phyloP scores from a whole-genome alignment of 1,140 invertebrate genomes.

The Drosophila tani region DNA sequence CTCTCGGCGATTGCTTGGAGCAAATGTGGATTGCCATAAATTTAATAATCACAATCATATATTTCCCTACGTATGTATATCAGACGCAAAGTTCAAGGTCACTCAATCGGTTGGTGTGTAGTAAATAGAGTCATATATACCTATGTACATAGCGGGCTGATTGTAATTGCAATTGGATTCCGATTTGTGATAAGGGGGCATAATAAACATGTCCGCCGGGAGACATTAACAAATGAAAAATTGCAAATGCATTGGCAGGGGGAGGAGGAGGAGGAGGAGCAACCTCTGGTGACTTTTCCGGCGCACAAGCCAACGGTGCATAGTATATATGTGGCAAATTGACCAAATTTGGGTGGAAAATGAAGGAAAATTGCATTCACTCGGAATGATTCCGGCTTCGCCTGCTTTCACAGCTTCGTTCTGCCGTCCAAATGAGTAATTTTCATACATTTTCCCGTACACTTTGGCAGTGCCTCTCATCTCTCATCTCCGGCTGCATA shows the following conservation, averaged over 20 bases:
- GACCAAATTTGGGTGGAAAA: slow-evolving; percentile 36
- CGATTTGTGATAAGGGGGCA: slow-evolving; percentile 37
- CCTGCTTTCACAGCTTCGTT: slow-evolving; percentile 9
- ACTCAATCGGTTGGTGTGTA: slow-evolving; percentile 18
- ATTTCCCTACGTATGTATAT: slow-evolving; percentile 35
- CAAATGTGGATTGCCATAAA: slow-evolving; percentile 61
- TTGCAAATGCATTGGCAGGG: slow-evolving; percentile 10
- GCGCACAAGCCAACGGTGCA: too few relatives aligned
- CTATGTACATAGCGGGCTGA: slow-evolving; percentile 15
- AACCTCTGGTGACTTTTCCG: slow-evolving; percentile 4
- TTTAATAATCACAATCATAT: slow-evolving; percentile 71
- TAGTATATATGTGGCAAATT: slow-evolving; percentile 7
- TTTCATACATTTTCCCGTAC: slow-evolving; percentile 38
- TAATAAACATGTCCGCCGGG: slow-evolving; percentile 26
- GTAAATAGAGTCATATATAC: slow-evolving; percentile 2
- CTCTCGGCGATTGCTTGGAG: slow-evolving; percentile 3
- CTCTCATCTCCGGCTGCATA: slow-evolving; percentile 42
- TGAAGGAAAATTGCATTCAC: slow-evolving; percentile 30
- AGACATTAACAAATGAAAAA: slow-evolving; percentile 31
- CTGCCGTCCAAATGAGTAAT: slow-evolving; percentile 50
- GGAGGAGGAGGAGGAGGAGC: background rate
- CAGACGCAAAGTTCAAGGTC: slow-evolving; percentile 66
- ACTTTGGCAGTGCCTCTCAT: slow-evolving; percentile 20
- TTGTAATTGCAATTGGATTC: slow-evolving; percentile 51
- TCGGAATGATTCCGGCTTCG: background rate